Percentiles rank a stretch among this genome's conserved stretches.
Evolutionary conservation across 2,797 vertebrate species (phyloP).

Genomic region (Lindbergichthys nudifrons): DNA sequence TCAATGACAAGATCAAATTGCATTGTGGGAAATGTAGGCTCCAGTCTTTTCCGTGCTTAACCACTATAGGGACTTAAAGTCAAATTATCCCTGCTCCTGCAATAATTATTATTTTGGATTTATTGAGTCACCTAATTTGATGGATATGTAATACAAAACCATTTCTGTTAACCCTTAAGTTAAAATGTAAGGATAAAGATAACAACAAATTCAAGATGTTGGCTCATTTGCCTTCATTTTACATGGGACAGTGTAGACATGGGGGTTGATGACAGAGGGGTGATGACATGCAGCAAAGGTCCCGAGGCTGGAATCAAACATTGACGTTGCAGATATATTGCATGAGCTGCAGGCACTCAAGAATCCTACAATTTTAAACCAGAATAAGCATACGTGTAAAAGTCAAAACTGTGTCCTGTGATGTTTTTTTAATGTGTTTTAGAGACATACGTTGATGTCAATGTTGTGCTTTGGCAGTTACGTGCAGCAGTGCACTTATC

Average conservation of each 20-base stretch:
- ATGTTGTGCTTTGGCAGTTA: conserved; percentile 14
- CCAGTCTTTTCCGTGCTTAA: background rate
- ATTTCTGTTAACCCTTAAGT: too few species aligned
- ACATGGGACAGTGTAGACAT: too few species aligned
- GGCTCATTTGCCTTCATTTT: too few species aligned
- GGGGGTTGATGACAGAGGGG: too few species aligned
- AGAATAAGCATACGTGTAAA: background rate
- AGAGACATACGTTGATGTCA: background rate
- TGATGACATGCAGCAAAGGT: too few species aligned
- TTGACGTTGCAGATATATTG: too few species aligned
- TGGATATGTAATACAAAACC: background rate
- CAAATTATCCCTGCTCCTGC: background rate
- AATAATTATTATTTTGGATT: background rate
- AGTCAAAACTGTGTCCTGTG: background rate
- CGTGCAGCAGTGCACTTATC: background rate
- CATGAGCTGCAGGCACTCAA: too few species aligned
- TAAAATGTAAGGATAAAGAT: too few species aligned
- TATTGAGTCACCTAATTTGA: background rate
- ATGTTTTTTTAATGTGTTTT: background rate
- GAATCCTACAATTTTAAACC: too few species aligned
- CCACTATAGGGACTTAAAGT: background rate
- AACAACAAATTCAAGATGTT: too few species aligned
- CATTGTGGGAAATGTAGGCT: conserved; percentile 4
- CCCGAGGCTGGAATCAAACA: too few species aligned
- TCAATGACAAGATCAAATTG: background rate